Percentiles rank a stretch among this genome's conserved stretches.
Conservation (phyloP, 2,888 invertebrate species). For the Eristalinus aeneus region DNA sequence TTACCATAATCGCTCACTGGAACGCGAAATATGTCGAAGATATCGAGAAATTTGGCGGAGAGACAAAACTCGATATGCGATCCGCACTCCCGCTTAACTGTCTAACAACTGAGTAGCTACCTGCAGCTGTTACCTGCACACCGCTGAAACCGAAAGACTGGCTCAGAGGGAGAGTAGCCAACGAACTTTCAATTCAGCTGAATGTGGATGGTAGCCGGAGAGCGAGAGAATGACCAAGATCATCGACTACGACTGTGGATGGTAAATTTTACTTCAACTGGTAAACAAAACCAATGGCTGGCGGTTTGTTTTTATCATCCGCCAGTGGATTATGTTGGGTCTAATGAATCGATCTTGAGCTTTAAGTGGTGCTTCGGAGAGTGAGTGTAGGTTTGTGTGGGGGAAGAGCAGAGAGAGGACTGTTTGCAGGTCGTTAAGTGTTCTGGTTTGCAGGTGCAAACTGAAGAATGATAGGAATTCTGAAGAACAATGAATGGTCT, state of each 20-base stretch:
- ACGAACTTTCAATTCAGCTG: conserved; percentile 55
- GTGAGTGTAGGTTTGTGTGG: not conserved
- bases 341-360: conserved; percentile 31
- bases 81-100: conserved; percentile 48
- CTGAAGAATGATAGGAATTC: not conserved
- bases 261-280: conserved; percentile 13
- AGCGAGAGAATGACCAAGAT: conserved; percentile 6
- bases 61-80: conserved; percentile 20
- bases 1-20: not conserved
- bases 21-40: not conserved
- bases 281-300: conserved; percentile 38
- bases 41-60: conserved; percentile 5
- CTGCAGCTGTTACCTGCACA: not conserved
- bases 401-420: not conserved
- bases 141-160: conserved; percentile 48
- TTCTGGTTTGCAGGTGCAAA: not conserved
- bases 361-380: conserved; percentile 6
- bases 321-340: conserved; percentile 19
- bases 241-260: conserved; percentile 36
- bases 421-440: not conserved
- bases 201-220: conserved; percentile 52
- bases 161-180: conserved; percentile 15
- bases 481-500: not conserved
- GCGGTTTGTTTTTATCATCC: conserved; percentile 25
- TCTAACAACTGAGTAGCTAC: conserved; percentile 43